Evolutionary conservation across 2,888 invertebrate genomes (phyloP).

Genomic region (Atherix ibis): DNA sequence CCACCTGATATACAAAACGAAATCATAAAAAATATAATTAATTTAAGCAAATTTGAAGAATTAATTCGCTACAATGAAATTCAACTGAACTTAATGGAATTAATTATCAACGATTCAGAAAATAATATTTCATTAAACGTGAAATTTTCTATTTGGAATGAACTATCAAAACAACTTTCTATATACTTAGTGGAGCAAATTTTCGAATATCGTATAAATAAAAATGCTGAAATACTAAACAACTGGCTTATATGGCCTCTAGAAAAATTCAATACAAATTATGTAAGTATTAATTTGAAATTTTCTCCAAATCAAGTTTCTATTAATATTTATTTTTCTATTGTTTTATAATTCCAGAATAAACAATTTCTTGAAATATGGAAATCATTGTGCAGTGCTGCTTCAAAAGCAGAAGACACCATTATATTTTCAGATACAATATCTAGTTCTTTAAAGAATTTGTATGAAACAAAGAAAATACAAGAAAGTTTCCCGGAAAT

Average conservation of each 20-base stretch:
- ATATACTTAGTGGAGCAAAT: slow-evolving; percentile 17
- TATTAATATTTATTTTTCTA: too few species aligned
- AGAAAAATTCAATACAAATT: slow-evolving; percentile 8
- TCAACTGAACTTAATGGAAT: slow-evolving; percentile 15
- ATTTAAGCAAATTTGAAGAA: not conserved
- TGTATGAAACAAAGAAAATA: not conserved
- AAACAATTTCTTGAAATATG: slow-evolving; percentile 20
- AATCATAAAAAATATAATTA: not conserved
- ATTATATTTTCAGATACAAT: slow-evolving; percentile 12
- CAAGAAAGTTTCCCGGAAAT: slow-evolving; percentile 2
- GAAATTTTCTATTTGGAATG: slow-evolving; percentile 22
- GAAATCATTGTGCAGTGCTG: slow-evolving; percentile 19
- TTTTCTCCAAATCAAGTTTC: too few species aligned
- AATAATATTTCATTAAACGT: slow-evolving; percentile 20
- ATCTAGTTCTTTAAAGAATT: not conserved
- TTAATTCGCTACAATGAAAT: slow-evolving; percentile 11
- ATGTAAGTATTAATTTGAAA: too few species aligned
- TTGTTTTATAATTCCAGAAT: too few species aligned
- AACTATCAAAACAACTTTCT: slow-evolving; percentile 17
- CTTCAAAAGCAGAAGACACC: slow-evolving; percentile 18
- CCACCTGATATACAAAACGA: not conserved
- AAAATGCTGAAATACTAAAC: slow-evolving; percentile 18
- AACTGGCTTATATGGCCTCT: slow-evolving; percentile 27
- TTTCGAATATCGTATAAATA: slow-evolving; percentile 18
- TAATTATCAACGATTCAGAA: slow-evolving; percentile 17